A percentile compares a stretch with the other conserved stretches of the same genome.
These are phyloP conservation scores for Ceyx margarethae DNA, from an alignment of 2,113 vertebrate genomes.

Conservation along the genomic window DNA sequence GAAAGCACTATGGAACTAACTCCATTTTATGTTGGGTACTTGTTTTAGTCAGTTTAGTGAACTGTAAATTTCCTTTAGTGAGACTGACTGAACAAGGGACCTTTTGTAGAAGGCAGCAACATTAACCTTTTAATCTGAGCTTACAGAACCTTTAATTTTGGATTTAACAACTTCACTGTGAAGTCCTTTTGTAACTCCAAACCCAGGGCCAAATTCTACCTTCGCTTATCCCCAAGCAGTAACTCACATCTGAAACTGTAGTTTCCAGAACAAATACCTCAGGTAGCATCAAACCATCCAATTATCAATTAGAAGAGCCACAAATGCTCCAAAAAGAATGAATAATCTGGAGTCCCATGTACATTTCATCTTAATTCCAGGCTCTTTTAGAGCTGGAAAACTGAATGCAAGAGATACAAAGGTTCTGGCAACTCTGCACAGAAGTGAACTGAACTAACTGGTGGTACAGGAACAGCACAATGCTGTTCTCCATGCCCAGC, in stretches of 20 bases:
- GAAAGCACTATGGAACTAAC: background rate
- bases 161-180: slow-evolving; percentile 51
- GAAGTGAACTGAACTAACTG: background rate
- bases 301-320: background rate
- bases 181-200: background rate
- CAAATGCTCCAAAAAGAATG: background rate
- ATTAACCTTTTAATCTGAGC: slow-evolving; percentile 51
- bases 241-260: background rate
- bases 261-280: background rate
- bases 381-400: background rate
- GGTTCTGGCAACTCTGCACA: slow-evolving; percentile 7
- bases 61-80: slow-evolving; percentile 58
- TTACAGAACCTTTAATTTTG: slow-evolving; percentile 65
- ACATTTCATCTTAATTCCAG: background rate
- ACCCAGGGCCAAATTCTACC: background rate
- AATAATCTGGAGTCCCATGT: background rate
- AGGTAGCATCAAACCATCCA: background rate
- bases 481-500: background rate
- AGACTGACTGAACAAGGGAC: slow-evolving; percentile 65
- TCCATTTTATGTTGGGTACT: slow-evolving; percentile 46
- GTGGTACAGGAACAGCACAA: background rate
- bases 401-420: background rate
- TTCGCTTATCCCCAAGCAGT: background rate
- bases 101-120: slow-evolving; percentile 70
- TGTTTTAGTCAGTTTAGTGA: slow-evolving; percentile 55